Evolutionary conservation across 2,113 vertebrate species (phyloP).

Genomic region (Xerus inauris): DNA sequence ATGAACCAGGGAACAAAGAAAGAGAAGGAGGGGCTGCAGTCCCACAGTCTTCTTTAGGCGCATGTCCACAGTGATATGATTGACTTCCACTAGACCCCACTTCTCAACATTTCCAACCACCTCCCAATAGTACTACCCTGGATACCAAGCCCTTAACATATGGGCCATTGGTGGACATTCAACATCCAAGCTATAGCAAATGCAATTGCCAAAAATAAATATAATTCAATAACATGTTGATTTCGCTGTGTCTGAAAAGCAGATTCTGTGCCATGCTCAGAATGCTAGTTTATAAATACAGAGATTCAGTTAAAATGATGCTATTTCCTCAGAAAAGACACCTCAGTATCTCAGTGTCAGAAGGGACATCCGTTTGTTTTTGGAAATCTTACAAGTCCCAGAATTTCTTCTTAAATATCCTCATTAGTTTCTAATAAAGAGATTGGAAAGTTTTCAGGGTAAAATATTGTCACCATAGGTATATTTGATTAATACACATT

Average conservation of each 20-base stretch:
- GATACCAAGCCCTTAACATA: background rate
- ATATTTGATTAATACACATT: background rate
- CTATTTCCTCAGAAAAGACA: background rate
- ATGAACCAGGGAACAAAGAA: background rate
- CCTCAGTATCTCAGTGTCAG: background rate
- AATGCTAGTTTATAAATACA: background rate
- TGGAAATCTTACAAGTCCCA: background rate
- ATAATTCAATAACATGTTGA: background rate
- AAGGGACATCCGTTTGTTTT: background rate
- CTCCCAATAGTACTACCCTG: background rate
- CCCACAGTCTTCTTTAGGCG: background rate
- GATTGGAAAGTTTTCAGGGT: background rate
- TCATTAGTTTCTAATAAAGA: background rate
- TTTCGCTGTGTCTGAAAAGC: background rate
- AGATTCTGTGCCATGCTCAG: background rate
- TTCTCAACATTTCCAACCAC: background rate
- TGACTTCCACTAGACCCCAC: too few relatives aligned
- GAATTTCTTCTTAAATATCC: background rate
- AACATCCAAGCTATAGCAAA: background rate
- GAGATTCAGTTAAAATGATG: background rate
- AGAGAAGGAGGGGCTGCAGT: background rate
- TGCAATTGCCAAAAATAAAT: background rate
- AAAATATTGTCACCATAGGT: background rate
- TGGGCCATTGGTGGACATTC: background rate
- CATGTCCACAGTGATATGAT: background rate